Evolutionary conservation across 2,888 invertebrate genomes (phyloP), one percentile per base, ranked within the genome.

Genomic region (Catocala sponsa): DNA sequence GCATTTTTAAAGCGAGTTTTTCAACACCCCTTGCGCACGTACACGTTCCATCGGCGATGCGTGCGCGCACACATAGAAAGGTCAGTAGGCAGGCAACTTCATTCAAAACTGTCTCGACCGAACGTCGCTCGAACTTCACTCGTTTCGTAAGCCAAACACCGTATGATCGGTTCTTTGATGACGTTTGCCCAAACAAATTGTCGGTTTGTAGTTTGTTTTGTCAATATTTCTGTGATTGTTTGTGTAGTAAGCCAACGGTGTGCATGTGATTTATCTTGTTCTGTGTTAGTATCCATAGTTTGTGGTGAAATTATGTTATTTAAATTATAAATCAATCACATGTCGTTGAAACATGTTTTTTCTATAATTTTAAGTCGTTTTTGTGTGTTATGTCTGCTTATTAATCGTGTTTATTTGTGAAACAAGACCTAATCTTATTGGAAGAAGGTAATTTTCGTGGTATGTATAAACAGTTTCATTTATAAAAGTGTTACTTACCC

Each of bases 161-260:
- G 88, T 83, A 86, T 87, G 88, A 90, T 91, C 89, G 83, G 84
- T 75, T 74, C 81, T 81, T 85, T 85, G 85, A 85, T 91, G 91
- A 93, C 92, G 91, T 91, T 87, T 82, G 63, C 65, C 70, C 73
- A 85, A 86, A 91, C 88, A 88, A n/a, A 87, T 88, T 82, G 83
- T 83, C 81, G 76, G 86, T 84, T 82, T 81, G 78, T 76, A 82
- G 79, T 85, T 88, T 90, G 92, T 91, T 92, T 89, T 90, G 91
- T 92, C 90, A 91, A 92, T 92, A 91, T 72, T 76, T 79, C 75
- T 70, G 70, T 78, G 71, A 75, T 77, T 80, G 81, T 83, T 79
- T 80, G 79, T 82, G 74, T 72, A 74, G 65, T 70, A 72, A 78
- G 68, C 59, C 78, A 70, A 72, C 58, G 57, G 63, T 73, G 72